Evolutionary conservation across 2,797 vertebrate genomes (phyloP), one percentile per base, ranked within the genome.

Genomic region (Chromobotia macracanthus): DNA sequence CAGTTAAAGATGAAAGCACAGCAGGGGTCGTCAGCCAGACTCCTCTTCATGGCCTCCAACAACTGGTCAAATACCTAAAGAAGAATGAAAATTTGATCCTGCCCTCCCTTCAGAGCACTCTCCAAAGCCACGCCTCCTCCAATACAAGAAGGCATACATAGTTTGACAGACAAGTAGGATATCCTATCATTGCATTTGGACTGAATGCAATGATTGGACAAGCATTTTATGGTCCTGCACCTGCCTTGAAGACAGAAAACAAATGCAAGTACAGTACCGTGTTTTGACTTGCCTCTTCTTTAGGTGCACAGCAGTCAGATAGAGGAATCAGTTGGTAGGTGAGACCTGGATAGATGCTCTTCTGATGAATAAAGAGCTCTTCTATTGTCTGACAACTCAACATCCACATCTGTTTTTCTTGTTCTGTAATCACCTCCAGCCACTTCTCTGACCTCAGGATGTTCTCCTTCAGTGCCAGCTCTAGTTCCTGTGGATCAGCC

Each of bases 1-100:
- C 95, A 96, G 90, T 93, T 95, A 90, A 95, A 95, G 53, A 96
- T 90, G 0, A 96, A 94, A 72, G 94, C 94, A 1, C 93, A 68
- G 56, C 41, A 84, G 0, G 88, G 82, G 65, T 95, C 93, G 77
- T 94, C 89, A 0, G 92, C 85, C 38, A 96, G 85, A 6, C 89
- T 81, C 0, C 56, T 85, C 87, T 89, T 93, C 89, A 95, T 88
- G 1, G 66, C 85, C 70, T 91, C 91, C 72, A 95, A 87, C 77
- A 96, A 89, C 71, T 60, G 83, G 83, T 95, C 95, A 83, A 96
- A 94, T 72, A 94, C 94, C 95, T 96, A 25, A 55, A 12, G 5
- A 21, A 46, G 16, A 80, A n/a, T 12, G 58, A 19, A 18, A 67
- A 19, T n/a, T 31, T 31, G 3, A 31, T 38, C 5, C 7, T 7